Evolutionary conservation across 64 coral and sea anemone genomes (phyloP), one percentile per base, ranked within the genome.

Genomic region (Anthopleura sola): DNA sequence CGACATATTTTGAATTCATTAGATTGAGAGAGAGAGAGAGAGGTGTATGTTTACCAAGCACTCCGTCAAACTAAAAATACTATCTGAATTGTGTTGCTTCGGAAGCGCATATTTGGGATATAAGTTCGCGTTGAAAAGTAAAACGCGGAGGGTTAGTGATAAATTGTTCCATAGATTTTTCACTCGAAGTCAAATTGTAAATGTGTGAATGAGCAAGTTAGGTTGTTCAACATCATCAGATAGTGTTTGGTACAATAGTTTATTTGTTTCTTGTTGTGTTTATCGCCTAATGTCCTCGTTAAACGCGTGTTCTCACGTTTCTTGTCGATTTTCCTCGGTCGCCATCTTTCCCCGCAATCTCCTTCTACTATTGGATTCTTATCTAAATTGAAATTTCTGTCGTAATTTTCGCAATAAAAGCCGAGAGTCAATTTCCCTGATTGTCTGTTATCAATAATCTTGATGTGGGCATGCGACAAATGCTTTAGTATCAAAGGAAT

Each of bases 311-410:
- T 33, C 19, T 78, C 36, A 78, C 40, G 37, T 78, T 48, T 40
- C 20, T 44, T 62, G 21, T 62, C 24, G 0, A 23, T 47, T 69
- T 33, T 69, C 12, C 29, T 34, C 50, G 50, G 68, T 44, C 75
- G 75, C 76, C 40, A 48, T 78, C 76, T 78, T 78, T 78, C 37
- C 18, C 24, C 76, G 38, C 37, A 17, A 44, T 78, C 36, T 78
- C 76, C 37, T 9, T 38, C 2, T 21, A 47, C 34, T 0, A 78
- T 78, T 78, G 15, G 76, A 44, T 76, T 76, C 37, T 76, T 44
- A 78, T 78, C 37, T 78, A 14, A 21, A 78, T 78, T 48, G 31
- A 23, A 78, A 38, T 44, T 78, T 17, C 13, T 44, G 34, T 40
- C 17, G 76, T 78, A 78, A 38, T 15, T 40, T 44, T 40, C 17